phyloP scores from a whole-genome alignment of 1,140 invertebrate species.

The Lasaia peninsularis region DNA sequence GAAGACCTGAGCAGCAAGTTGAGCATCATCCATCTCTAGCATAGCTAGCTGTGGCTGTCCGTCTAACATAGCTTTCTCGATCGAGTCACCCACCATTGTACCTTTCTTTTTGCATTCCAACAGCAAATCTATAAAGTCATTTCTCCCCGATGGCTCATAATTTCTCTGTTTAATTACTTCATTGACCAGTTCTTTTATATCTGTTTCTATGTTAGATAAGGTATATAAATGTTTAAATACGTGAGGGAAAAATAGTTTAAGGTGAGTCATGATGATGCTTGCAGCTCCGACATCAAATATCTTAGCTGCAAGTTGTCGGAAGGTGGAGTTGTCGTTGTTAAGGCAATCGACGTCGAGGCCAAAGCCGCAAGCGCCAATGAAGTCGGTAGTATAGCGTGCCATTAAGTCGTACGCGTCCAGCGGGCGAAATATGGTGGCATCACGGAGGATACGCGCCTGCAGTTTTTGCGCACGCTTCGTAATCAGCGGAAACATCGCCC shows the following conservation, averaged over 20 bases:
- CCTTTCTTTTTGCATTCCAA: constrained; percentile 16
- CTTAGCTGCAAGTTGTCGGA: constrained; percentile 10
- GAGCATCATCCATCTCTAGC: constrained; percentile 4
- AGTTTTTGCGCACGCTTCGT: constrained; percentile 11
- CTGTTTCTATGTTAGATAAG: background rate
- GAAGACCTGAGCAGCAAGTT: too few species aligned
- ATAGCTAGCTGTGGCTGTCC: constrained; percentile 7
- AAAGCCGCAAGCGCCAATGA: too few species aligned
- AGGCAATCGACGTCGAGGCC: constrained; percentile 15
- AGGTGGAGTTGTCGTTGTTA: too few species aligned
- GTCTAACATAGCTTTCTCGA: constrained; percentile 8
- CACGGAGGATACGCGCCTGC: background rate
- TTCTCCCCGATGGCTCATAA: constrained; percentile 14
- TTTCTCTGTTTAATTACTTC: constrained; percentile 16
- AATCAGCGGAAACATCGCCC: constrained; percentile 19
- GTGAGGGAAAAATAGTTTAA: constrained; percentile 14
- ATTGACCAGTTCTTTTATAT: constrained; percentile 14
- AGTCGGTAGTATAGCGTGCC: too few species aligned
- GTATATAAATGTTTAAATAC: constrained; percentile 8
- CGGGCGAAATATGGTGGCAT: constrained; percentile 27
- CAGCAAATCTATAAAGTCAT: too few species aligned
- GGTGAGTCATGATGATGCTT: background rate
- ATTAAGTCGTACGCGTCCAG: constrained; percentile 13
- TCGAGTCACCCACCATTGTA: constrained; percentile 15
- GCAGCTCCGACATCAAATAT: background rate